phyloP scores from a whole-genome alignment of 2,888 invertebrate species.

The Spicauda simplicius region DNA sequence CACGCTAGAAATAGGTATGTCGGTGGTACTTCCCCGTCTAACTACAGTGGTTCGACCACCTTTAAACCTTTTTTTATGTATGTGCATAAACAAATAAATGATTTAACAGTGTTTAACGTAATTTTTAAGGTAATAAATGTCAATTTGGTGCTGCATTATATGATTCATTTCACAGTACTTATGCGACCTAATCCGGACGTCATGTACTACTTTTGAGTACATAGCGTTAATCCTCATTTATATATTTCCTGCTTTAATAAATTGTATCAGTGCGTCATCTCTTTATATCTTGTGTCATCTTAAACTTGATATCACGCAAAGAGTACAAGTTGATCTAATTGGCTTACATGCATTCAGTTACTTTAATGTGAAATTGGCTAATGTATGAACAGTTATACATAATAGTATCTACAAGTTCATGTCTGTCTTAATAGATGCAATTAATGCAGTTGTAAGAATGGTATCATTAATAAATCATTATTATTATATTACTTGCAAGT shows the following conservation, averaged over 20 bases:
- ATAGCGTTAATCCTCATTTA: constrained; percentile 35
- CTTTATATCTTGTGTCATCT: constrained; percentile 34
- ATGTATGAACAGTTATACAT: background rate
- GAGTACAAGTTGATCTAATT: constrained; percentile 19
- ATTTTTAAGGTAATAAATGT: too few species aligned
- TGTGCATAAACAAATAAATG: too few species aligned
- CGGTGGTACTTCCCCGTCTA: too few species aligned
- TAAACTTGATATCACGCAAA: constrained; percentile 25
- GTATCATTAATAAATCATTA: background rate
- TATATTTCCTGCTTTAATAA: constrained; percentile 39
- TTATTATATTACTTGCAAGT: too few species aligned
- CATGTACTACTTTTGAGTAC: constrained; percentile 19
- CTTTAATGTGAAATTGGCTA: background rate
- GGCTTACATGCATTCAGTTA: constrained; percentile 4
- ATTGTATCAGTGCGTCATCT: constrained; percentile 35
- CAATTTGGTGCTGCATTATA: background rate
- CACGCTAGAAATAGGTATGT: too few species aligned
- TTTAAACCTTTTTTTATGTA: too few species aligned
- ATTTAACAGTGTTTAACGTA: too few species aligned
- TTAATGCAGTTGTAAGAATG: background rate
- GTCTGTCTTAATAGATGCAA: background rate
- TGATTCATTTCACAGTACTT: background rate
- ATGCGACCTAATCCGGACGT: background rate
- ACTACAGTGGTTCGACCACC: too few species aligned
- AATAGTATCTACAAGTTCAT: background rate